These are phyloP conservation scores for Elaphurus davidianus DNA, from an alignment of 2,113 vertebrate species.

Conservation along the genomic window DNA sequence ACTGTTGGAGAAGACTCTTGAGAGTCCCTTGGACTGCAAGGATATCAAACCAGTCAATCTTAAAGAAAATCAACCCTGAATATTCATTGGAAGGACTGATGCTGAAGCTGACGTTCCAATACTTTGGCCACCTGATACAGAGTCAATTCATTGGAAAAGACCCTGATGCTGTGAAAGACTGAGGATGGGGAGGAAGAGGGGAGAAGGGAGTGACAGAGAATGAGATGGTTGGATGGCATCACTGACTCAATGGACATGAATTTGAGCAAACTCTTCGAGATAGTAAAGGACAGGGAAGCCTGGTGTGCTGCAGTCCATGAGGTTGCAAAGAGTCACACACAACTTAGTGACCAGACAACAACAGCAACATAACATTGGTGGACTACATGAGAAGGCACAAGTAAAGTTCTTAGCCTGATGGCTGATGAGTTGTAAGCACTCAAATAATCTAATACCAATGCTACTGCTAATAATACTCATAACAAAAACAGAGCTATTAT, in stretches of 20 bases:
- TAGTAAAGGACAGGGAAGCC: background rate
- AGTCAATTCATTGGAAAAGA: background rate
- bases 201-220: background rate
- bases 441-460: background rate
- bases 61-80: background rate
- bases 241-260: background rate
- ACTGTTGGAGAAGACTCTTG: background rate
- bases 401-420: background rate
- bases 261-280: background rate
- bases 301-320: background rate
- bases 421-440: background rate
- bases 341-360: background rate
- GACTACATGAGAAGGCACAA: background rate
- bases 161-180: background rate
- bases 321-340: background rate
- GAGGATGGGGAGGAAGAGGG: rapidly evolving
- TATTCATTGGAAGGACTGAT: background rate
- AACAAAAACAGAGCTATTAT: background rate
- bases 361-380: background rate
- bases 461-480: background rate
- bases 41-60: background rate
- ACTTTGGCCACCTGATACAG: background rate
- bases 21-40: background rate
- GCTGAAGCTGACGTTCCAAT: background rate
- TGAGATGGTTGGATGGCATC: background rate